Percentiles rank a stretch among this genome's conserved stretches.
These are phyloP conservation scores for Tinea trinotella DNA, from an alignment of 2,888 invertebrate genomes.

Conservation along the genomic window DNA sequence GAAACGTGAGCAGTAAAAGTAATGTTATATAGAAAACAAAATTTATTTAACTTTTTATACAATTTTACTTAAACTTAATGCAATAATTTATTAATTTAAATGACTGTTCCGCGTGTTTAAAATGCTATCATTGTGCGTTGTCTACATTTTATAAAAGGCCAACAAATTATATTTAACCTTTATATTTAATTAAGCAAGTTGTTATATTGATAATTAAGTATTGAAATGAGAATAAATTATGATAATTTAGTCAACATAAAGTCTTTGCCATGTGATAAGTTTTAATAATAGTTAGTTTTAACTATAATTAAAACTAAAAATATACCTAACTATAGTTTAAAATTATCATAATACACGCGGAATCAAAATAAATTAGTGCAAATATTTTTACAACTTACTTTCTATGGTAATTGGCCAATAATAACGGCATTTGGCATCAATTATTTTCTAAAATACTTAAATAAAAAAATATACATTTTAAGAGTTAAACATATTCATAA, in stretches of 20 bases:
- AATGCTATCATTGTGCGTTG: background rate
- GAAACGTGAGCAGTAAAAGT: no score
- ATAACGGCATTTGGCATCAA: background rate
- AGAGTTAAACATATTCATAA: constrained; percentile 6
- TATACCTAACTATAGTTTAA: background rate
- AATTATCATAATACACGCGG: background rate
- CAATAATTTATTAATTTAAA: constrained; percentile 1
- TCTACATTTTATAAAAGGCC: no score
- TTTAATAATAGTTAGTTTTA: no score
- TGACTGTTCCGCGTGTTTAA: background rate
- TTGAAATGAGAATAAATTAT: no score
- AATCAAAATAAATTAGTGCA: constrained; percentile 18
- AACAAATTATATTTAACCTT: no score
- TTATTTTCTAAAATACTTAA: constrained; percentile 17
- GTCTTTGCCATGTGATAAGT: no score
- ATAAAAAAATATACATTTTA: constrained; percentile 18
- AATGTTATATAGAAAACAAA: background rate
- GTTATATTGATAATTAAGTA: no score
- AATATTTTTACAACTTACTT: background rate
- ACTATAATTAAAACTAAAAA: no score
- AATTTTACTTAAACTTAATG: no score
- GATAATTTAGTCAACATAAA: no score
- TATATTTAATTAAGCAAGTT: no score
- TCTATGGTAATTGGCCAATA: constrained; percentile 12
- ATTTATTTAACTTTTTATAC: background rate